Percentiles rank a stretch among this genome's conserved stretches.
Evolutionary conservation across 2,797 vertebrate species (phyloP).

Genomic region (Enteromius viviparus): DNA sequence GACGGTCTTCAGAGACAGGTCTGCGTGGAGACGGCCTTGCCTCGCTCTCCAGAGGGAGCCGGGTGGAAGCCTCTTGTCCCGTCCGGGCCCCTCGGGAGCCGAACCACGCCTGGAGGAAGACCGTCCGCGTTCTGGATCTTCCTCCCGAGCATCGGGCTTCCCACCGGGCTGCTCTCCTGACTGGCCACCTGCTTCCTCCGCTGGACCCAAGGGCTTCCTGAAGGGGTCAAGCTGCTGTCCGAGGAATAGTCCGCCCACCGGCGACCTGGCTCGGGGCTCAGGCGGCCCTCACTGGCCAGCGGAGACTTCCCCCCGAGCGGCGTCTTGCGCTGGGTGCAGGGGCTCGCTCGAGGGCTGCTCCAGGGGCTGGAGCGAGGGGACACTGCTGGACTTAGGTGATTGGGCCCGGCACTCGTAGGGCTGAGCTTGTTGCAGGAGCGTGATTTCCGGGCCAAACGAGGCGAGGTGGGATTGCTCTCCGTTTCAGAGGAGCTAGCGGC

Average conservation of each 20-base stretch:
- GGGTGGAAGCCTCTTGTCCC: slow-evolving; percentile 91
- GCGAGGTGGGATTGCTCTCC: slow-evolving; percentile 92
- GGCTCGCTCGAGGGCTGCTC: slow-evolving; percentile 87
- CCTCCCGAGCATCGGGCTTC: slow-evolving; percentile 86
- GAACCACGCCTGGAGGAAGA: slow-evolving; percentile 87
- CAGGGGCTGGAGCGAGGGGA: slow-evolving; percentile 94
- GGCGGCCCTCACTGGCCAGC: slow-evolving; percentile 80
- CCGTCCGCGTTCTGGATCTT: slow-evolving; percentile 91
- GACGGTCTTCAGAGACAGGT: slow-evolving; percentile 68
- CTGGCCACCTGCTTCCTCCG: slow-evolving; percentile 88
- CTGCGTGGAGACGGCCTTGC: slow-evolving; percentile 74
- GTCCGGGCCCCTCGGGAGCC: slow-evolving; percentile 91
- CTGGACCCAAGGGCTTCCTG: slow-evolving; percentile 94
- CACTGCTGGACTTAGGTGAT: slow-evolving; percentile 88
- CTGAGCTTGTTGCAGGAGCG: slow-evolving; percentile 84
- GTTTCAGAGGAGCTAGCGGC: slow-evolving; percentile 96
- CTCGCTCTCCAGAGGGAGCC: slow-evolving; percentile 46
- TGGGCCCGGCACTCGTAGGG: slow-evolving; percentile 75
- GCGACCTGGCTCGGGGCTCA: slow-evolving; percentile 80
- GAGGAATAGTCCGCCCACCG: slow-evolving; percentile 93
- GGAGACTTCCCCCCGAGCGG: slow-evolving; percentile 83
- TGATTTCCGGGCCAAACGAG: slow-evolving; percentile 82
- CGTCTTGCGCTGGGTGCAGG: slow-evolving; percentile 85
- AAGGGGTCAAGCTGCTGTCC: slow-evolving; percentile 93
- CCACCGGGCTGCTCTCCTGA: slow-evolving; percentile 88